Base-by-base conservation (phyloP, 2,113 vertebrate species). In the Erythrocercus mccallii region DNA sequence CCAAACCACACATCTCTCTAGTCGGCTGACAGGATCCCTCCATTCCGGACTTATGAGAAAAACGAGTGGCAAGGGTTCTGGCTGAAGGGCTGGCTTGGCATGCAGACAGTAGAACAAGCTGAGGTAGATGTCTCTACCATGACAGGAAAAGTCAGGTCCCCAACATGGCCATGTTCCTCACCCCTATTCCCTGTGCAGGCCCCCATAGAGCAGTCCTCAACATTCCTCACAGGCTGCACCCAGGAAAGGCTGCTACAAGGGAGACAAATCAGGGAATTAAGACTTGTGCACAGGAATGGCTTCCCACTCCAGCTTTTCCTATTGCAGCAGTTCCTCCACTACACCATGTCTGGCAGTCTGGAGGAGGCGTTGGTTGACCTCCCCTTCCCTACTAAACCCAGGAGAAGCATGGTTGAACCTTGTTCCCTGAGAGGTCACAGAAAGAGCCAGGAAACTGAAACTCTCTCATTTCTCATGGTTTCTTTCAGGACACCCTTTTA, bases 361-460 rank as follows among this genome's bases (percentile, higher is more conserved):
- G 4, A 44, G 27, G 27, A 69, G 19, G 10, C 0, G 0, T 87
- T 78, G 73, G 37, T 35, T 65, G 47, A 24, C 12, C 11, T 24
- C 15, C 19, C 7, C 28, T 76, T 69, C 35, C 27, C 45, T 50
- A 20, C 9, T 7, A 44, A 11, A 22, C n/a, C 31, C 30, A 56
- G 21, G 18, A 57, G 20, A 64, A 45, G 4, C 10, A 24, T 20
- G 28, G 8, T 0, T 54, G 44, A 81, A 42, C 3, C n/a, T 8
- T 1, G 0, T 5, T 44, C 23, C 16, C 48, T 3, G 1, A 54
- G 10, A 57, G 28, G 11, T 50, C 28, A 35, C 10, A 25, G 50
- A 86, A 87, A 65, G 13, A 69, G 19, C 9, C 64, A 78, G 48
- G 31, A 47, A 84, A 81, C 22, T 5, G 27, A 81, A 81, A 87